Evolutionary conservation across 2,113 vertebrate species (phyloP), one percentile per base, ranked within the genome.

Genomic region (Mobula birostris): DNA sequence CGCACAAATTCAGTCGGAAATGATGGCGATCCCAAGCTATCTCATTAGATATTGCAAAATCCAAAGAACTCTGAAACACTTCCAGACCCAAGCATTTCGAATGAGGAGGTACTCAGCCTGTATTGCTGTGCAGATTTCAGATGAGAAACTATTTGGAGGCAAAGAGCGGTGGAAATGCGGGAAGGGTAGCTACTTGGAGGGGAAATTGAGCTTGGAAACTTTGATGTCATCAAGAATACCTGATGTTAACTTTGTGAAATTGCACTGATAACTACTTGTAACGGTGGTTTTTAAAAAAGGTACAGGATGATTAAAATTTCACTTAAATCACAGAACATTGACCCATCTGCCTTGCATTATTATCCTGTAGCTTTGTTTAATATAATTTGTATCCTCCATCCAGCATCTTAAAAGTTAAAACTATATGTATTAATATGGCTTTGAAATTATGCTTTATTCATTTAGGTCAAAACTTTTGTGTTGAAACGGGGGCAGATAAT

Each of bases 401-500:
- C 61, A 66, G 29, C 85, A 79, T n/a, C n/a, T 78, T 29, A 78
- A 21, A 85, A 56, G 24, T 87, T 87, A 14, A 88, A 88, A 66
- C 58, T 7, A 88, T 66, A 90, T 90, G 61, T 36, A 90, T 90
- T 90, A 90, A 90, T 63, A 15, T 66, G 27, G 85, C 61, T 90
- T 90, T 90, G 61, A 90, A 90, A 90, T 48, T 85, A 56, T 90
- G 61, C 32, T 93, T 92, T 95, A 96, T 95, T 95, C 95, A 95
- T 95, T 95, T 96, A 99, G 99, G 96, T 99, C 94, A 99, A 98
- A 97, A 96, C 61, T 95, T 99, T 98, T 95, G 96, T 99, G 96
- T 97, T 97, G 95, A 99, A 97, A 96, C 97, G 98, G 94, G 98
- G 96, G 70, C 96, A 99, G 97, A 97, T 99, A 95, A 97, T 98